These are phyloP conservation scores for Sinocyclocheilus grahami DNA, from an alignment of 2,113 vertebrate species.

Conservation along the genomic window DNA sequence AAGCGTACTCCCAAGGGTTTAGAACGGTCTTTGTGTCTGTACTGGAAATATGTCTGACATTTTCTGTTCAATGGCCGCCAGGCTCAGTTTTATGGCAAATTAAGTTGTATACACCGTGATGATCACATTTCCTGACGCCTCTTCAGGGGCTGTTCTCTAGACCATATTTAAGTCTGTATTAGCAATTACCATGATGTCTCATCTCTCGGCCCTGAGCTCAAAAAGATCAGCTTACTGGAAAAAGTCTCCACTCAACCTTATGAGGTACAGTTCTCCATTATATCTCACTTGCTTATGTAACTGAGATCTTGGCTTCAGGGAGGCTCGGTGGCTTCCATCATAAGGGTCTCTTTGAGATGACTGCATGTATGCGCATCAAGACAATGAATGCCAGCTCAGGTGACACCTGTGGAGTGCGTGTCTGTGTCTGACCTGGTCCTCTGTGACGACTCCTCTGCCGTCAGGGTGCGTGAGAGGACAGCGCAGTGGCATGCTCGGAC, in stretches of 20 bases:
- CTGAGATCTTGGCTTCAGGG: conserved; percentile 1
- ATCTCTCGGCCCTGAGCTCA: neutral
- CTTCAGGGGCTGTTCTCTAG: neutral
- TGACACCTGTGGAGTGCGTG: neutral
- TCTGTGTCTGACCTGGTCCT: conserved; percentile 82
- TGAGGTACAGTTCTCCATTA: conserved; percentile 44
- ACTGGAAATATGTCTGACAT: neutral
- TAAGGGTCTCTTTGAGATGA: neutral
- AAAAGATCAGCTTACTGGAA: conserved; percentile 42
- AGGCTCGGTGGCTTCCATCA: neutral
- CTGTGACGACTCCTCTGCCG: conserved; percentile 75
- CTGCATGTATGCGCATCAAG: neutral
- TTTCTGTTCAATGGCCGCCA: neutral
- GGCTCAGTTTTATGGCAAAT: neutral
- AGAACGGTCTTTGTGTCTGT: neutral
- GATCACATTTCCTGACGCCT: conserved; percentile 22
- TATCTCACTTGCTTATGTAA: conserved; percentile 27
- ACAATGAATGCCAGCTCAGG: neutral
- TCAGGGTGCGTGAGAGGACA: conserved; percentile 49
- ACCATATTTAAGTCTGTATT: conserved; percentile 34
- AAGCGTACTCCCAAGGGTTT: neutral
- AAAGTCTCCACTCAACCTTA: conserved; percentile 2
- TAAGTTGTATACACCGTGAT: neutral
- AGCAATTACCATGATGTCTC: conserved; percentile 7
- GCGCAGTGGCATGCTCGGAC: conserved; percentile 82